A percentile compares a stretch with the other conserved stretches of the same genome.
phyloP scores from a whole-genome alignment of 2,888 invertebrate genomes.

The Trissolcus brochymenae region DNA sequence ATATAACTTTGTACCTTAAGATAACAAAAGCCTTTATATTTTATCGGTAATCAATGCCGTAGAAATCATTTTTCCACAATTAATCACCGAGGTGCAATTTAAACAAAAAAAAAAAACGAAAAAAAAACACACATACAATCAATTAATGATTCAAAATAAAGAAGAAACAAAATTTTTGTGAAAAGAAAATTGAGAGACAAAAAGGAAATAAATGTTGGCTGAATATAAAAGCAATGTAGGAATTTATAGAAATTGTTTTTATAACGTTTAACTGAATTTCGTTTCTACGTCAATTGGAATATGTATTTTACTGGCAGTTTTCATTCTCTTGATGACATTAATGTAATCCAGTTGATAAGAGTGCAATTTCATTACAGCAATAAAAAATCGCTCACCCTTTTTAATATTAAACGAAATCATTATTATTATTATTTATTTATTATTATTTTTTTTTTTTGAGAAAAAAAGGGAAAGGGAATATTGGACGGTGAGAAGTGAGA shows the following conservation, averaged over 20 bases:
- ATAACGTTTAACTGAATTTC: not conserved
- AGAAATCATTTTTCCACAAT: not conserved
- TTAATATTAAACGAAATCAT: not conserved
- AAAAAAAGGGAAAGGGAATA: not conserved
- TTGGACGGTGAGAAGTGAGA: not conserved
- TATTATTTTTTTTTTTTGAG: too few species aligned
- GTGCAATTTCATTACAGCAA: constrained; percentile 1
- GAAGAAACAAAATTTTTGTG: not conserved
- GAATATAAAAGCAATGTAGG: not conserved
- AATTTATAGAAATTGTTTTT: too few species aligned
- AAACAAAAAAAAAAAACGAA: not conserved
- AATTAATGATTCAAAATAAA: not conserved
- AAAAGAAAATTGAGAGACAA: not conserved
- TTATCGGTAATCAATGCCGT: constrained; percentile 8
- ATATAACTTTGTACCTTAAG: not conserved
- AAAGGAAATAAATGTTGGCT: not conserved
- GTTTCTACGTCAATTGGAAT: not conserved
- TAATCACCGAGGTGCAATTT: not conserved
- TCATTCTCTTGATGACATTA: constrained; percentile 4
- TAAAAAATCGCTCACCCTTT: constrained; percentile 8
- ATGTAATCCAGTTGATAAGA: constrained; percentile 6
- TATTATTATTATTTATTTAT: too few species aligned
- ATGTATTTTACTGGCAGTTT: constrained; percentile 2
- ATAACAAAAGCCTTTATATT: constrained; percentile 5
- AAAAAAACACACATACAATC: too few species aligned